Conservation (phyloP, 2,113 vertebrate species). For the Mustela lutreola region DNA sequence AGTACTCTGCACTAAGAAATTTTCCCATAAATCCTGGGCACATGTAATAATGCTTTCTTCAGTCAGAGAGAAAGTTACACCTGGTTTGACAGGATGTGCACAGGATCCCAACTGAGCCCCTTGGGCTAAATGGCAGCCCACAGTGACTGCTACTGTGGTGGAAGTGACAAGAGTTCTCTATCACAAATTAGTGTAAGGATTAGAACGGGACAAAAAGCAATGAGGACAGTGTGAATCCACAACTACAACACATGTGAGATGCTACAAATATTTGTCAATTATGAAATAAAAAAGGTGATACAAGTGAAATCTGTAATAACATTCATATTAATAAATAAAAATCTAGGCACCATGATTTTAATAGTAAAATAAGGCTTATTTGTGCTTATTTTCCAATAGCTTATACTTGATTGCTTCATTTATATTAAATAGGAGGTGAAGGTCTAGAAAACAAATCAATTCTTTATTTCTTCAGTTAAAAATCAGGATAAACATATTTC, state of each 20-base stretch:
- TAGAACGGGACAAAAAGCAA: not conserved
- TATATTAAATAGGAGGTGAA: not conserved
- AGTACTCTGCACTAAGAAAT: not conserved
- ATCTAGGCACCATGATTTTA: not conserved
- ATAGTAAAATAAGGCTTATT: not conserved
- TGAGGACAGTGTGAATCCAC: not conserved
- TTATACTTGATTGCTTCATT: not conserved
- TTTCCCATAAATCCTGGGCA: not conserved
- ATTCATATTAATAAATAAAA: not conserved
- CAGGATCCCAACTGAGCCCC: not conserved
- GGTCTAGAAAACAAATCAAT: not conserved
- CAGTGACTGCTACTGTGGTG: not conserved
- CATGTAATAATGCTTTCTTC: not conserved
- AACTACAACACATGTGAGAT: not conserved
- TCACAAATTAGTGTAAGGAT: not conserved
- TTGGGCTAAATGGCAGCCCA: not conserved
- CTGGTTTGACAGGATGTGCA: not conserved
- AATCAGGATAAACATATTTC: slow-evolving; percentile 23
- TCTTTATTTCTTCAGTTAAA: not conserved
- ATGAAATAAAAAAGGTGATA: not conserved
- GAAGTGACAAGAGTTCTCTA: not conserved
- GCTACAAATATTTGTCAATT: not conserved
- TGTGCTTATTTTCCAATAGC: not conserved
- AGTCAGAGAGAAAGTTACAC: not conserved
- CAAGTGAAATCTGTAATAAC: not conserved